phyloP scores from a whole-genome alignment of 2,113 vertebrate species.

The Glaucidium brasilianum region DNA sequence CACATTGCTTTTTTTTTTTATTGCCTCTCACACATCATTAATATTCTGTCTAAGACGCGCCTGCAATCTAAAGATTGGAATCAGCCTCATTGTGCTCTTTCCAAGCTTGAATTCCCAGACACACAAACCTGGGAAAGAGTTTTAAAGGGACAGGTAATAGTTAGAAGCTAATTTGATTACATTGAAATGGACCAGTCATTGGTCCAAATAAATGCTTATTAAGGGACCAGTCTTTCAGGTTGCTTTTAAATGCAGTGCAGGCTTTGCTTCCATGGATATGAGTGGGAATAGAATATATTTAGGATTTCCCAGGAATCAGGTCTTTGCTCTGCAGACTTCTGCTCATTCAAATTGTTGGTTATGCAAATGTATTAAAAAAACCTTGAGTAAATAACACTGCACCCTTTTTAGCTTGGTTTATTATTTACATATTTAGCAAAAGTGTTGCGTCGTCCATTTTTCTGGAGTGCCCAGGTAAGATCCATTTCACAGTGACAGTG shows the following conservation, averaged over 20 bases:
- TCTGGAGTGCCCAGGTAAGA: not conserved
- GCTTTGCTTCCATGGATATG: slow-evolving; percentile 16
- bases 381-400: not conserved
- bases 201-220: slow-evolving; percentile 52
- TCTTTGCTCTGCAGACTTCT: slow-evolving; percentile 16
- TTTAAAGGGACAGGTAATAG: slow-evolving; percentile 64
- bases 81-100: slow-evolving; percentile 55
- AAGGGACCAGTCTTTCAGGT: slow-evolving; percentile 57
- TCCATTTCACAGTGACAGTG: not conserved
- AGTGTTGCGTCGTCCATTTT: not conserved
- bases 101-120: slow-evolving; percentile 64
- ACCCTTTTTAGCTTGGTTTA: slow-evolving; percentile 5
- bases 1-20: slow-evolving; percentile 28
- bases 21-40: slow-evolving; percentile 63
- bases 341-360: slow-evolving; percentile 41
- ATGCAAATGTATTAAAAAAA: slow-evolving; percentile 50
- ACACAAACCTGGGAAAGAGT: slow-evolving; percentile 50
- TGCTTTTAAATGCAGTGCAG: slow-evolving; percentile 2
- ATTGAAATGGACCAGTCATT: slow-evolving; percentile 44
- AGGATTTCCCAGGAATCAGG: slow-evolving; percentile 52
- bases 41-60: slow-evolving; percentile 43
- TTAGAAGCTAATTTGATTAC: slow-evolving; percentile 50
- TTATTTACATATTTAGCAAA: slow-evolving; percentile 40
- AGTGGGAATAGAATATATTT: slow-evolving; percentile 52
- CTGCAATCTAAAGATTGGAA: slow-evolving; percentile 62